Base-by-base conservation (phyloP, 23 tunicate genomes). In the Corella eumyota region DNA sequence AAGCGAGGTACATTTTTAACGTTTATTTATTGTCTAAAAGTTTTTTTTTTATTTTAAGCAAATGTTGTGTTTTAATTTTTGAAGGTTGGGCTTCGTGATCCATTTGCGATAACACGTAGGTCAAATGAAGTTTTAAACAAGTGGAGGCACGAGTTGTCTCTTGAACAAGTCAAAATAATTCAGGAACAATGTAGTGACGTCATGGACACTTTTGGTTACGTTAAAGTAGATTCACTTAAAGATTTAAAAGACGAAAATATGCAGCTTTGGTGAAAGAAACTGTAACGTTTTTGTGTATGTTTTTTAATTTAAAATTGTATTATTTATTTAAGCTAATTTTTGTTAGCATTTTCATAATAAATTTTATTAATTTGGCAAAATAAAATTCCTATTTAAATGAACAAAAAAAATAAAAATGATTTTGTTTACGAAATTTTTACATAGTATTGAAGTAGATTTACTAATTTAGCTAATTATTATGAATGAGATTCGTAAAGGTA, bases 151-250 rank as follows among this genome's bases (percentile, higher is more conserved):
- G 15, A 17, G 23, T 34, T 73, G 38, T 2, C 61, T 45, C 63
- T 47, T 6, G 29, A 51, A 27, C 62, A 30, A 27, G 70, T 62
- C 20, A 36, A 45, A 47, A 21, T 9, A 31, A 73, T 73, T 34
- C 79, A 73, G 35, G 61, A 50, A 31, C 11, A 62, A 61, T 73
- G 79, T 32, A 25, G 21, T n/a, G 79, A 62, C 47, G 69, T 62
- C 25, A 35, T 73, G 62, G 38, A 73, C 0, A 24, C 25, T 30
- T 50, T 73, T 19, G 59, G 59, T 52, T 73, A 73, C 62, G 60
- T 54, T 34, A 54, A 33, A 2, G 60, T 54, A 7, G 29, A 33
- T 19, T 13, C 27, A 33, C 15, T 19, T 23, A 11, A 33, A 2
- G 15, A 2, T 19, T 54, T 54, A 7, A 33, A 25, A 22, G 31